Conservation (phyloP, 2,797 vertebrate genomes). For the Poecilia picta region DNA sequence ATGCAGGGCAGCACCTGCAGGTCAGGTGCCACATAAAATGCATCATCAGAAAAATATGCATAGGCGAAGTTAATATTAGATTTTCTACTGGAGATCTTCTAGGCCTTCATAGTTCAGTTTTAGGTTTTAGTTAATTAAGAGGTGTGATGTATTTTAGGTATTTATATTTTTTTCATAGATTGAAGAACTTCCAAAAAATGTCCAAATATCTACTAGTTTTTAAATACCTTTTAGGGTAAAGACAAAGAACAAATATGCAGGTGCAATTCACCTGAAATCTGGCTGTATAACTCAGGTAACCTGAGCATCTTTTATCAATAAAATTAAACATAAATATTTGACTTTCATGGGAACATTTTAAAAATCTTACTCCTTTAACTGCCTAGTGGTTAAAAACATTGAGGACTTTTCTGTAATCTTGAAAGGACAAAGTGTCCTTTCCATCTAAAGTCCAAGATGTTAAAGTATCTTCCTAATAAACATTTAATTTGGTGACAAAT, state of each 20-base stretch:
- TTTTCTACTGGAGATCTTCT: not conserved
- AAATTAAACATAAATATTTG: not conserved
- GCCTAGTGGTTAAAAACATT: not conserved
- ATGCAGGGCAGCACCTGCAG: conserved; percentile 44
- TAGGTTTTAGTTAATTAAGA: no score
- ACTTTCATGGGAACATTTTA: not conserved
- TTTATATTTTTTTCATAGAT: not conserved
- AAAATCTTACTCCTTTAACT: not conserved
- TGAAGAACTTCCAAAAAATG: not conserved
- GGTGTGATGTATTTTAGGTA: not conserved
- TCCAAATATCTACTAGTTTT: not conserved
- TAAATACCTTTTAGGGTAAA: not conserved
- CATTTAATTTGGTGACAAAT: conserved; percentile 8
- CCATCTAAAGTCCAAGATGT: not conserved
- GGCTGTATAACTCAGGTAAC: not conserved
- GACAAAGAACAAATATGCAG: not conserved
- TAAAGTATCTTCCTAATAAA: conserved; percentile 19
- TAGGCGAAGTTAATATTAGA: not conserved
- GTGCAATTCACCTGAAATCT: not conserved
- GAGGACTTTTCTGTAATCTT: not conserved
- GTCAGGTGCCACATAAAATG: conserved; percentile 38
- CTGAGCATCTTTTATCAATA: not conserved
- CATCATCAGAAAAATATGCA: not conserved
- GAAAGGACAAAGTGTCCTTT: not conserved
- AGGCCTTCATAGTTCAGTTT: not conserved